Conservation (phyloP, 2,113 vertebrate species). For the Pithys albifrons region DNA sequence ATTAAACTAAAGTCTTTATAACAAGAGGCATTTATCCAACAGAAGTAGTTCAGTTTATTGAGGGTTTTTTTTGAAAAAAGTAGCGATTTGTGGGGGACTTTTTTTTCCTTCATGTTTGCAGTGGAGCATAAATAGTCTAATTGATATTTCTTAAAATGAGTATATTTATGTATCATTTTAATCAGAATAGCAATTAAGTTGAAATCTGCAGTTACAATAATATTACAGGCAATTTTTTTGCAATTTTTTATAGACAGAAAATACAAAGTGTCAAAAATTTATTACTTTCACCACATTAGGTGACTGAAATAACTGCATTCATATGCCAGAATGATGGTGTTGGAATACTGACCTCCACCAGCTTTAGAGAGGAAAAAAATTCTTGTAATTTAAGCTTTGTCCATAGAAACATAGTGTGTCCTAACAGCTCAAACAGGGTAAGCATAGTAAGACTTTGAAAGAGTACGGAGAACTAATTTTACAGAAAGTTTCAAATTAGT, state of each 20-base stretch:
- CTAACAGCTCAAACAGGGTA: background rate
- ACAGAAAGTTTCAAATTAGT: background rate
- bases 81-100: background rate
- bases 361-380: background rate
- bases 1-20: background rate
- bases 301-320: background rate
- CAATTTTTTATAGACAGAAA: background rate
- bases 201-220: background rate
- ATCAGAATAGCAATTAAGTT: conserved; percentile 23
- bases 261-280: background rate
- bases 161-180: conserved; percentile 9
- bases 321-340: background rate
- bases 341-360: background rate
- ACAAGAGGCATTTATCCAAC: background rate
- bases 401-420: background rate
- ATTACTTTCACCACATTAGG: background rate
- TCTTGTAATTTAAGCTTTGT: background rate
- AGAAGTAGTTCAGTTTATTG: background rate
- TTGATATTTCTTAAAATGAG: conserved; percentile 34
- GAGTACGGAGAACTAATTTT: background rate
- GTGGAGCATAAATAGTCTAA: background rate
- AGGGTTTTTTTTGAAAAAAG: background rate
- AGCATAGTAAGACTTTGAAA: background rate
- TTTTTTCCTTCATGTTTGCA: conserved; percentile 28
- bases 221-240: conserved; percentile 19